Percentiles rank a stretch among this genome's conserved stretches.
Evolutionary conservation across 2,888 invertebrate genomes (phyloP).

Genomic region (Parnassius orleans): DNA sequence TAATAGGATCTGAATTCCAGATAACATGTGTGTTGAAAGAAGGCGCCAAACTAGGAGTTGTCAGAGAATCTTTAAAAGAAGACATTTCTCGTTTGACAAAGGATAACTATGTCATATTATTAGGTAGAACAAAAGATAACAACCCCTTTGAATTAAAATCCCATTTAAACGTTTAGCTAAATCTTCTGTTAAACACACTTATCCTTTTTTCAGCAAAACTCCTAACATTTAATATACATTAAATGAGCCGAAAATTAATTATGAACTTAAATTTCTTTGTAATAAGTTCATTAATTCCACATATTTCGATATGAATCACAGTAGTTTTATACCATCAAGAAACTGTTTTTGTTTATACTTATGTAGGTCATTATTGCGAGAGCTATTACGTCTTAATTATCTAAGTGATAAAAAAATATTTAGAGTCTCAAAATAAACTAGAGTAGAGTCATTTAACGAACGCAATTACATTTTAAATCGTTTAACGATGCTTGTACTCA

Average conservation of each 20-base stretch:
- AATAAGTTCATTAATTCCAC: background rate
- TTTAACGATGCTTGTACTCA: background rate
- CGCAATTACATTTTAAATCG: too few species aligned
- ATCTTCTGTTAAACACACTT: background rate
- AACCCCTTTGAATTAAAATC: too few species aligned
- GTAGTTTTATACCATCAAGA: background rate
- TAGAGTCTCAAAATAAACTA: background rate
- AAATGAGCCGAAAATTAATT: background rate
- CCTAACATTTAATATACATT: background rate
- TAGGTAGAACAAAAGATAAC: too few species aligned
- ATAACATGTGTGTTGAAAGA: too few species aligned
- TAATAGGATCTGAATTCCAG: too few species aligned
- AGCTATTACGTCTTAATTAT: background rate
- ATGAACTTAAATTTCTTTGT: too few species aligned
- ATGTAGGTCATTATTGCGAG: background rate
- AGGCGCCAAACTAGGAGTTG: too few species aligned
- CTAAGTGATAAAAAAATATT: background rate
- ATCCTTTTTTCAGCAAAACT: background rate
- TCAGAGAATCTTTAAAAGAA: too few species aligned
- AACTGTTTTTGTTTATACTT: background rate
- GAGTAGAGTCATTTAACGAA: too few species aligned
- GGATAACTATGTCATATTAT: too few species aligned
- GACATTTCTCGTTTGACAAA: too few species aligned
- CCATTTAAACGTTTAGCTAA: background rate
- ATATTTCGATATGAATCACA: background rate